A percentile compares a stretch with the other conserved stretches of the same genome.
Conservation (phyloP, 2,797 vertebrate genomes). For the Adelosebastes latens region DNA sequence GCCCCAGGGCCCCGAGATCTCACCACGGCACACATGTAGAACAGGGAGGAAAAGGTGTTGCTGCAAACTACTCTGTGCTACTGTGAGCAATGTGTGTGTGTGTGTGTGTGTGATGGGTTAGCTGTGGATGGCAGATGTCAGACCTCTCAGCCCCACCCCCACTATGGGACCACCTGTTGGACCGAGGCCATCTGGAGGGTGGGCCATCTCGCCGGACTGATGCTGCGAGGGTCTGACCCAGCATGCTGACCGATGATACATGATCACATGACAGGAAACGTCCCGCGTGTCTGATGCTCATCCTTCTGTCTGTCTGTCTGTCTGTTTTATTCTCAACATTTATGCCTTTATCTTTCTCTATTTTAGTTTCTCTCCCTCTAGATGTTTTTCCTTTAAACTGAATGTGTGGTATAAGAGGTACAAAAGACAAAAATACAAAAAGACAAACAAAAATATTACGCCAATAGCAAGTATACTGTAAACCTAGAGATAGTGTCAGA, state of each 20-base stretch:
- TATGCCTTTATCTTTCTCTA: background rate
- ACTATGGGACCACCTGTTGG: conserved; percentile 80
- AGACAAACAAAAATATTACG: background rate
- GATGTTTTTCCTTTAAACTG: background rate
- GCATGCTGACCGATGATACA: conserved; percentile 63
- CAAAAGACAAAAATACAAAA: background rate
- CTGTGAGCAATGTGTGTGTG: conserved; percentile 24
- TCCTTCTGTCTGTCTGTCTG: conserved; percentile 9
- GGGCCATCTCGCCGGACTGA: conserved; percentile 49
- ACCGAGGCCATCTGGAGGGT: conserved; percentile 73
- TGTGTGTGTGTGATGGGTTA: conserved; percentile 39
- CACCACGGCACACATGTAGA: conserved; percentile 45
- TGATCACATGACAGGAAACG: conserved; percentile 62
- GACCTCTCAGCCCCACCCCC: conserved; percentile 65
- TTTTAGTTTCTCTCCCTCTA: background rate
- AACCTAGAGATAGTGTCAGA: background rate
- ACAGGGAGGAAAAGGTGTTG: conserved; percentile 51
- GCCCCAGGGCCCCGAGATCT: conserved; percentile 49
- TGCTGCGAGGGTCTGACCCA: conserved; percentile 49
- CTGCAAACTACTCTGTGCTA: conserved; percentile 40
- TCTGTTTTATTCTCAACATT: background rate
- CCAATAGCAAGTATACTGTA: background rate
- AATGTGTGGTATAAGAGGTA: background rate
- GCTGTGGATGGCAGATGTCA: conserved; percentile 78
- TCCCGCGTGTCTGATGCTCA: background rate